Percentiles rank a stretch among this genome's conserved stretches.
phyloP scores from a whole-genome alignment of 2,113 vertebrate species.

The Elgaria multicarinata region DNA sequence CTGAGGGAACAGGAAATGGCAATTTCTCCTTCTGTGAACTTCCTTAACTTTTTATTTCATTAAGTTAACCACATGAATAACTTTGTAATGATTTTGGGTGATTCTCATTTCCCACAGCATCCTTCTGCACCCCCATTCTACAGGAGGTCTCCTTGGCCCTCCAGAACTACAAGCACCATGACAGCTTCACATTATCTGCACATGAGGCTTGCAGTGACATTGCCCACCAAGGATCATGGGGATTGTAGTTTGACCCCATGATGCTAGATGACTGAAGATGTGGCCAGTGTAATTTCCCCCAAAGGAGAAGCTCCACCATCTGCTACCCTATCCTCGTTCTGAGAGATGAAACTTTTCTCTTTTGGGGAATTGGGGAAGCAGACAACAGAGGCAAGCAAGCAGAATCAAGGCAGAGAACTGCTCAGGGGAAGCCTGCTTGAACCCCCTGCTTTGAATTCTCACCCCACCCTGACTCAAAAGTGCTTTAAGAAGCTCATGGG shows the following conservation, averaged over 20 bases:
- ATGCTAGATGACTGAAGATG: background rate
- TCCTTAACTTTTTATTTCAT: too few species aligned
- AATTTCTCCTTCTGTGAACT: too few species aligned
- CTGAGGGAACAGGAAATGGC: too few species aligned
- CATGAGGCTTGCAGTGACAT: background rate
- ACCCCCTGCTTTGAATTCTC: background rate
- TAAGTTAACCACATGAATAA: too few species aligned
- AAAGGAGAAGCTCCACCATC: background rate
- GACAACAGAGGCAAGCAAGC: background rate
- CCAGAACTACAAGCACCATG: background rate
- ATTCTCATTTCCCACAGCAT: background rate
- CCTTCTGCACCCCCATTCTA: background rate
- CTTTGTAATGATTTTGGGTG: background rate
- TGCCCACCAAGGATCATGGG: background rate
- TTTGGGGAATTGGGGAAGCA: background rate
- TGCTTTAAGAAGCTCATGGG: too few species aligned
- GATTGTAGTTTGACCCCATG: background rate
- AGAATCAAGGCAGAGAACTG: background rate
- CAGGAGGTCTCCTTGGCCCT: background rate
- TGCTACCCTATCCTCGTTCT: background rate
- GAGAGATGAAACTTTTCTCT: background rate
- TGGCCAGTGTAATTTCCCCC: background rate
- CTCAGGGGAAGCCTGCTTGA: background rate
- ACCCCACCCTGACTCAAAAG: background rate
- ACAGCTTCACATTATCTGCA: too few species aligned